Conservation (phyloP, 2,888 invertebrate species). For the Callinectes sapidus region DNA sequence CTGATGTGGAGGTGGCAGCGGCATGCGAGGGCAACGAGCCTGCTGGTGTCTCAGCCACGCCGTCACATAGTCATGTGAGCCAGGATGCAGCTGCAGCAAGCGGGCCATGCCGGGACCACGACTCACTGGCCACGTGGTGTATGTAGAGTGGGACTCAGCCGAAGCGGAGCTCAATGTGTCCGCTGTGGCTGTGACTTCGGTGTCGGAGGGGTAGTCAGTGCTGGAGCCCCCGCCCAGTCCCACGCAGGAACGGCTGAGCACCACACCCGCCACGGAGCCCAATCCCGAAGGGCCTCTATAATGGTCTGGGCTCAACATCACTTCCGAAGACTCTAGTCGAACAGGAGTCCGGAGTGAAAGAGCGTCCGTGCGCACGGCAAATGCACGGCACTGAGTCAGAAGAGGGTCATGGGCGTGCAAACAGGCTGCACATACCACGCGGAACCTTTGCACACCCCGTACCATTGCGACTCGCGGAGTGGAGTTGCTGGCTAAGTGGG, state of each 20-base stretch:
- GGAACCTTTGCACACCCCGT: conserved; percentile 66
- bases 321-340: neutral
- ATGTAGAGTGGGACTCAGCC: conserved; percentile 67
- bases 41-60: conserved; percentile 71
- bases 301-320: neutral
- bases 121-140: conserved; percentile 71
- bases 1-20: conserved; percentile 50
- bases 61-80: conserved; percentile 71
- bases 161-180: conserved; percentile 67
- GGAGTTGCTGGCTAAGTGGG: conserved; percentile 29
- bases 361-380: conserved; percentile 42
- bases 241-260: conserved; percentile 63
- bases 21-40: conserved; percentile 50
- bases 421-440: conserved; percentile 70
- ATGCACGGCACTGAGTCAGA: conserved; percentile 57
- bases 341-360: conserved; percentile 40
- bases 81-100: conserved; percentile 67
- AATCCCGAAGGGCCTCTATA: conserved; percentile 13
- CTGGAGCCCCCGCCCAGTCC: conserved; percentile 69
- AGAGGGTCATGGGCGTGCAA: conserved; percentile 70
- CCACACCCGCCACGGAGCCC: conserved; percentile 36
- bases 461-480: conserved; percentile 62
- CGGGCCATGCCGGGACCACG: conserved; percentile 64
- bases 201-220: conserved; percentile 70
- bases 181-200: conserved; percentile 65